These are phyloP conservation scores for Siniperca chuatsi DNA, from an alignment of 2,113 vertebrate species.

Conservation along the genomic window DNA sequence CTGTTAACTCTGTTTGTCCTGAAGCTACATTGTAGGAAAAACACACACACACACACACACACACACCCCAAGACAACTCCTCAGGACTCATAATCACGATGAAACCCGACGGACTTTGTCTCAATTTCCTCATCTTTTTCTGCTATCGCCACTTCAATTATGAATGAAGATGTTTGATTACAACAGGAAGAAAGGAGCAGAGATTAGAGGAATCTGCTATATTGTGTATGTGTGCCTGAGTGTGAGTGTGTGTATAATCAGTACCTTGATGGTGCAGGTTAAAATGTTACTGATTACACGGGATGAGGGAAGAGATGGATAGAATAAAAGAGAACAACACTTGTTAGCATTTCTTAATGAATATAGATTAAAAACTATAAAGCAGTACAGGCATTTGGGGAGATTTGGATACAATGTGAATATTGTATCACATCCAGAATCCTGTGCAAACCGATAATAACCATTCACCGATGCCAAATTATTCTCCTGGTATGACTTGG, in stretches of 20 bases:
- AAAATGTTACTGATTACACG: constrained; percentile 54
- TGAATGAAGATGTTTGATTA: constrained; percentile 69
- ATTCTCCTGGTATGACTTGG: constrained; percentile 41
- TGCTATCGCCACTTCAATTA: constrained; percentile 65
- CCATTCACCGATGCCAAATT: constrained; percentile 31
- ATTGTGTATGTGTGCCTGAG: constrained; percentile 23
- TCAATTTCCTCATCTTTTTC: constrained; percentile 52
- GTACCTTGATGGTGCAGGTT: constrained; percentile 60
- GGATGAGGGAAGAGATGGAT: constrained; percentile 39
- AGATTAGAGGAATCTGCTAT: constrained; percentile 48
- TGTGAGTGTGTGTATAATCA: constrained; percentile 57
- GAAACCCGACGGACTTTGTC: constrained; percentile 47
- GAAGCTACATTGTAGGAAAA: background rate
- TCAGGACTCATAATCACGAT: constrained; percentile 38
- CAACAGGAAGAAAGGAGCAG: constrained; percentile 57
- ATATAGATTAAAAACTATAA: constrained; percentile 47
- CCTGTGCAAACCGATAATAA: constrained; percentile 43
- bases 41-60: constrained; percentile 26
- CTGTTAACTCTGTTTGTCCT: constrained; percentile 16
- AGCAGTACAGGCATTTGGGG: constrained; percentile 2
- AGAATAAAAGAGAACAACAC: constrained; percentile 40
- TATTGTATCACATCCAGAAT: constrained; percentile 36
- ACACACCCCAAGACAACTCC: background rate
- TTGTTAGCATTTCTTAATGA: constrained; percentile 60
- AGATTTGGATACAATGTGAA: constrained; percentile 15